Evolutionary conservation across 2,113 vertebrate species (phyloP).

Genomic region (Actinemys pallida): DNA sequence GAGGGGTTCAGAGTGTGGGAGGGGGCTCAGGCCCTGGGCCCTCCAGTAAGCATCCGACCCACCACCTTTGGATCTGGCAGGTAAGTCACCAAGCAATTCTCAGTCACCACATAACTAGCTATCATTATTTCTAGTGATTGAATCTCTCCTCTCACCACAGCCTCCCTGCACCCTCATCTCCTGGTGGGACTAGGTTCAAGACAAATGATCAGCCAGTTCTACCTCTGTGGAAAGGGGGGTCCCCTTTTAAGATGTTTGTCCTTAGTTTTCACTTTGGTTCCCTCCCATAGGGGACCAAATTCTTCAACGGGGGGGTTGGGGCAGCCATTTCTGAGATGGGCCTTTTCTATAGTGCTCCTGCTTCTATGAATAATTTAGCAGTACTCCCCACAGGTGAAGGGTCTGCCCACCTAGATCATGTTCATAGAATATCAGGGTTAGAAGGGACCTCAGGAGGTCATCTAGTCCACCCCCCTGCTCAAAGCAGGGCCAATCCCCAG

Average conservation of each 20-base stretch:
- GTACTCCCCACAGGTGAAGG: rapidly evolving
- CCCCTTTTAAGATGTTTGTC: neutral
- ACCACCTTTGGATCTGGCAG: neutral
- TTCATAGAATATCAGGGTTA: too few species aligned
- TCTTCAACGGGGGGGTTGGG: neutral
- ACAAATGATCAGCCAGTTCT: neutral
- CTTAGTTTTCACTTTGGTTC: neutral
- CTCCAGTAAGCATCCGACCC: too few species aligned
- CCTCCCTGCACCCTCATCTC: neutral
- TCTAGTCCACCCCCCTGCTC: too few species aligned
- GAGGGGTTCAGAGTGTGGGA: too few species aligned
- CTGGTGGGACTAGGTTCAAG: neutral
- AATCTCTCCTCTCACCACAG: neutral
- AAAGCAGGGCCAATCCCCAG: too few species aligned
- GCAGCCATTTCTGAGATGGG: neutral
- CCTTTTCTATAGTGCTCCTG: neutral
- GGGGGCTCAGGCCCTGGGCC: too few species aligned
- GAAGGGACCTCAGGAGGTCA: too few species aligned
- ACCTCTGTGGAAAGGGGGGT: rapidly evolving
- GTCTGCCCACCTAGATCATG: neutral
- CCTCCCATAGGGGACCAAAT: neutral
- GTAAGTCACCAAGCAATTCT: neutral
- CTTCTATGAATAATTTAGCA: rapidly evolving
- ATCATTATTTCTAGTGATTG: neutral
- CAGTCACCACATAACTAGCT: neutral